These are phyloP conservation scores for Noctua janthe DNA, from an alignment of 2,888 invertebrate genomes.

Conservation along the genomic window DNA sequence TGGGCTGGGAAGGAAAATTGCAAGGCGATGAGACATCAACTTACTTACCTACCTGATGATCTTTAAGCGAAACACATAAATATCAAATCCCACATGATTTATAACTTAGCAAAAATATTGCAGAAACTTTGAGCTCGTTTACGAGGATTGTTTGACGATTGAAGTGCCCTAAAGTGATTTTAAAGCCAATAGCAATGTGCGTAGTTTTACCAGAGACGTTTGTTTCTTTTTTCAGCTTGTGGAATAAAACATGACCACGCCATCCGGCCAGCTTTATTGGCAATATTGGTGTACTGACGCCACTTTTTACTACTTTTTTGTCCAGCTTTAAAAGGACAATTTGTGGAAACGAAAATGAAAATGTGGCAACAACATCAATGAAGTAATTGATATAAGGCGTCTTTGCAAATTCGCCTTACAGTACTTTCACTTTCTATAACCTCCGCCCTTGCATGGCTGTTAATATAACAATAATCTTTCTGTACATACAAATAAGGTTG, in stretches of 20 bases:
- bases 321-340: not conserved
- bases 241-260: not conserved
- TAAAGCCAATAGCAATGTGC: not conserved
- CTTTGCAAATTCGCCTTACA: not conserved
- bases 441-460: not conserved
- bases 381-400: not conserved
- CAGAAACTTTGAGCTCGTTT: not conserved
- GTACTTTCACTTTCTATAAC: not conserved
- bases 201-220: not conserved
- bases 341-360: not conserved
- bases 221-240: not conserved
- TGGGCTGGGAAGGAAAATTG: conserved; percentile 21
- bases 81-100: conserved; percentile 16
- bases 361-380: not conserved
- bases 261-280: not conserved
- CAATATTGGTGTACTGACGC: not conserved
- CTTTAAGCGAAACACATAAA: conserved; percentile 12
- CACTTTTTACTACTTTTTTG: not conserved
- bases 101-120: not conserved
- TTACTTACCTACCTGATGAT: not conserved
- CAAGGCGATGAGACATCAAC: conserved; percentile 34
- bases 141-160: not conserved
- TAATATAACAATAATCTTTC: not conserved
- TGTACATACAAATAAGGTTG: not conserved
- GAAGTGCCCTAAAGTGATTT: not conserved